Conservation (phyloP, 2,888 invertebrate species). For the Trachelus iudaicus region DNA sequence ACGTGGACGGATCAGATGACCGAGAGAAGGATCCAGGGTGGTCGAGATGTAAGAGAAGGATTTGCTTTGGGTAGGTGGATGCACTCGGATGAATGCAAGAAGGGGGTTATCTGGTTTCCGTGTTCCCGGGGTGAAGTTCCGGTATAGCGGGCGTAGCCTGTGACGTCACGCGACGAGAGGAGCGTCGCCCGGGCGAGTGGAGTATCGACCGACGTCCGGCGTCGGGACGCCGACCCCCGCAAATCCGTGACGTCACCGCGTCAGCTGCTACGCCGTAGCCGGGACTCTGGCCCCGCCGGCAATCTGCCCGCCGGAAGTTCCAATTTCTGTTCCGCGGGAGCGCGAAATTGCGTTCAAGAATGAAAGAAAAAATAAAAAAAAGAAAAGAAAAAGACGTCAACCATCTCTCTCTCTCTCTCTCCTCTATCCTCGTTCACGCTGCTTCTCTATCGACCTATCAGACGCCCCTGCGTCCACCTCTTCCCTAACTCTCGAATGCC, state of each 20-base stretch:
- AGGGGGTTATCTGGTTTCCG: slow-evolving; percentile 38
- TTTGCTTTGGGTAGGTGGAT: slow-evolving; percentile 11
- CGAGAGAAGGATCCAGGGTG: not conserved
- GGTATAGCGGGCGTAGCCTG: slow-evolving; percentile 16
- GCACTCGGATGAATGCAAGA: slow-evolving; percentile 16
- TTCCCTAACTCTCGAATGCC: not conserved
- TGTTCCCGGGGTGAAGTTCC: slow-evolving; percentile 28
- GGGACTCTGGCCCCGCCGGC: slow-evolving; percentile 21
- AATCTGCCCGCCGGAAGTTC: slow-evolving; percentile 17
- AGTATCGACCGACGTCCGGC: slow-evolving; percentile 56
- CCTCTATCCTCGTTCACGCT: not conserved
- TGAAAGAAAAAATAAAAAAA: not conserved
- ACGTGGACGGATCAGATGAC: slow-evolving; percentile 3
- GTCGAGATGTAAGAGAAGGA: not conserved
- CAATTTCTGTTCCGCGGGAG: slow-evolving; percentile 18
- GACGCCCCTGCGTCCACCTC: not conserved
- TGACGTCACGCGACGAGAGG: slow-evolving; percentile 30
- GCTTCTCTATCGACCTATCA: not conserved
- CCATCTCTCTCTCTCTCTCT: slow-evolving; percentile 20
- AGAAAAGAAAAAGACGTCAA: not conserved
- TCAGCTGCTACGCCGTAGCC: slow-evolving; percentile 55
- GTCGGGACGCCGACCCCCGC: slow-evolving; percentile 58
- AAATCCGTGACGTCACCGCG: slow-evolving; percentile 58
- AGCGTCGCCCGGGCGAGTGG: slow-evolving; percentile 58
- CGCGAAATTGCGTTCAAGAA: not conserved